A percentile compares a stretch with the other conserved stretches of the same genome.
Evolutionary conservation across 2,888 invertebrate species (phyloP).

Genomic region (Plemyria rubiginata): DNA sequence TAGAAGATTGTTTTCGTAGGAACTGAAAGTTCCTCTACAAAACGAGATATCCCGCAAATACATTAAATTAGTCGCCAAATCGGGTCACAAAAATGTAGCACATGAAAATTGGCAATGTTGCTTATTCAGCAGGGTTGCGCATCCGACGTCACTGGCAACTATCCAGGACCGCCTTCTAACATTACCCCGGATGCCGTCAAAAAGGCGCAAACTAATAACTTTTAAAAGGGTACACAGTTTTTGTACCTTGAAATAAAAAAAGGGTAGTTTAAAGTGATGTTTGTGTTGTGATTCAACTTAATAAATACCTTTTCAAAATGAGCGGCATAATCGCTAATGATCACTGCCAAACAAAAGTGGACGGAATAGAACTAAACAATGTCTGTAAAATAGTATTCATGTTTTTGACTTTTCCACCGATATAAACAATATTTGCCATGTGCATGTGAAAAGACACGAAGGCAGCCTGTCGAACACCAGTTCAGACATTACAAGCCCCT

Average conservation of each 20-base stretch:
- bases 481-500: conserved; percentile 58
- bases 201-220: background rate
- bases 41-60: conserved; percentile 26
- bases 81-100: conserved; percentile 40
- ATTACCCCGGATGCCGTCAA: background rate
- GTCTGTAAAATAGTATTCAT: too few relatives aligned
- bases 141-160: conserved; percentile 30
- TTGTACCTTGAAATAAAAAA: too few relatives aligned
- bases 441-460: conserved; percentile 13
- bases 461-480: conserved; percentile 61
- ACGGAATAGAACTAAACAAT: too few relatives aligned
- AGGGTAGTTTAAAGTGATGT: too few relatives aligned
- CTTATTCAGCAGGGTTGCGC: conserved; percentile 26
- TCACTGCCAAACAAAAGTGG: too few relatives aligned
- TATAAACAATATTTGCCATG: background rate
- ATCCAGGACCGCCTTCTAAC: conserved; percentile 25
- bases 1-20: too few relatives aligned
- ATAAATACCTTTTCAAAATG: too few relatives aligned
- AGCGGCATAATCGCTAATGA: too few relatives aligned
- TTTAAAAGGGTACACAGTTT: too few relatives aligned
- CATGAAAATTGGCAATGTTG: conserved; percentile 57
- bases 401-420: too few relatives aligned
- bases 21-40: background rate
- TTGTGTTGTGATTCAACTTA: too few relatives aligned
- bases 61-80: conserved; percentile 24